These are phyloP conservation scores for Trachelus troglodyta DNA, from an alignment of 2,888 invertebrate species.

Conservation along the genomic window DNA sequence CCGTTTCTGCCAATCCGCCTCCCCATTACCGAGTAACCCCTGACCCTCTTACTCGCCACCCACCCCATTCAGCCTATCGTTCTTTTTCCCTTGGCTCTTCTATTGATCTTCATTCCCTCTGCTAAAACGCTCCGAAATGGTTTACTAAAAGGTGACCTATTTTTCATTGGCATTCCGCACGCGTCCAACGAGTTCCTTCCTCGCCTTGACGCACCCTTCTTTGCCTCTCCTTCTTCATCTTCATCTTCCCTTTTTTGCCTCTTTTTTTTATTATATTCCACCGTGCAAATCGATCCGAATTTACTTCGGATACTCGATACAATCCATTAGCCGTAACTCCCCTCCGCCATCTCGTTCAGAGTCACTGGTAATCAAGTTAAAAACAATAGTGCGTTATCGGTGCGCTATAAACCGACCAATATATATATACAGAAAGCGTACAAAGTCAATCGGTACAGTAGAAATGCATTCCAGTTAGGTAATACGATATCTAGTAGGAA, in stretches of 20 bases:
- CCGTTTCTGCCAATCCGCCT: slow-evolving; percentile 11
- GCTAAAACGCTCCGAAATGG: slow-evolving; percentile 50
- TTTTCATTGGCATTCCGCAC: slow-evolving; percentile 40
- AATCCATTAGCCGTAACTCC: neutral
- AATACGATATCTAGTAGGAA: neutral
- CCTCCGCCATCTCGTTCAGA: neutral
- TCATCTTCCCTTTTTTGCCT: neutral
- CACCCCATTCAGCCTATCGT: slow-evolving; percentile 44
- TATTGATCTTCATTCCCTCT: slow-evolving; percentile 61
- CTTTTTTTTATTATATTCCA: neutral
- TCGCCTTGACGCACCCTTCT: neutral
- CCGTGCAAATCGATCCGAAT: neutral
- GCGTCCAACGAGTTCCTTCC: neutral
- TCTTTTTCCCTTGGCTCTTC: slow-evolving; percentile 55
- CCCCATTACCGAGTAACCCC: slow-evolving; percentile 15
- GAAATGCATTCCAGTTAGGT: neutral
- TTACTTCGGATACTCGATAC: neutral
- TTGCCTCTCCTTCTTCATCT: too few species aligned
- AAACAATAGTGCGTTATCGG: neutral
- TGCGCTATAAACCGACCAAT: neutral
- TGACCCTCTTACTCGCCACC: slow-evolving; percentile 20
- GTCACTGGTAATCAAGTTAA: neutral
- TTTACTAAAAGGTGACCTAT: slow-evolving; percentile 55
- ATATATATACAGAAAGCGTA: neutral
- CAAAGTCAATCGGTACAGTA: neutral